These are phyloP conservation scores for Dolichotis patagonum DNA, from an alignment of 2,113 vertebrate species.

Conservation along the genomic window DNA sequence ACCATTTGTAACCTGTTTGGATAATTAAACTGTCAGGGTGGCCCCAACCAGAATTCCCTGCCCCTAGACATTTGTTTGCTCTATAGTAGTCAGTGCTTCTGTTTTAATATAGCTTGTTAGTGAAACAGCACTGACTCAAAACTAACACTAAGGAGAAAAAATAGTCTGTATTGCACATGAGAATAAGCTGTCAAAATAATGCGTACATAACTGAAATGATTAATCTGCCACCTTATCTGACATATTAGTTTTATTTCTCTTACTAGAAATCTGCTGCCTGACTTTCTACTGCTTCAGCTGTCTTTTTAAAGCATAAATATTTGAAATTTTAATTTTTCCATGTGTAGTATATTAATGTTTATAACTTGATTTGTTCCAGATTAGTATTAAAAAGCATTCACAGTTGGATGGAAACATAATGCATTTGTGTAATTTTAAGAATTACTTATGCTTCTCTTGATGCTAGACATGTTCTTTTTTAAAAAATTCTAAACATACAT, in stretches of 20 bases:
- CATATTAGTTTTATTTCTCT: background rate
- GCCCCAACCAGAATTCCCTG: background rate
- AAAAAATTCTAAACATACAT: background rate
- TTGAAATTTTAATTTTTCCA: constrained; percentile 69
- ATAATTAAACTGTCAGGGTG: constrained; percentile 71
- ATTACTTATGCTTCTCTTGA: background rate
- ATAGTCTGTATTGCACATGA: constrained; percentile 28
- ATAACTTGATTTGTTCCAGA: constrained; percentile 26
- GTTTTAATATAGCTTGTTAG: constrained; percentile 70
- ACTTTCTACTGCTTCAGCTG: constrained; percentile 28
- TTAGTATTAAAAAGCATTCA: constrained; percentile 42
- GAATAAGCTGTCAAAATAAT: constrained; percentile 64
- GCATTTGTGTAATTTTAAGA: constrained; percentile 19
- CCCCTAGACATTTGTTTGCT: background rate
- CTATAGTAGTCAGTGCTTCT: background rate
- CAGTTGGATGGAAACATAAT: background rate
- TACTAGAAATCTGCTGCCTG: constrained; percentile 29
- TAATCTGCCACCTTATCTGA: constrained; percentile 64
- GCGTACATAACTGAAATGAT: constrained; percentile 27
- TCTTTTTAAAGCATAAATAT: constrained; percentile 59
- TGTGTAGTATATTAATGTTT: constrained; percentile 37
- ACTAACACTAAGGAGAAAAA: constrained; percentile 52
- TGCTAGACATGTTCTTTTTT: background rate
- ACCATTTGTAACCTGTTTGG: constrained; percentile 69
- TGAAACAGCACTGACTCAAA: constrained; percentile 50